A percentile compares a stretch with the other conserved stretches of the same genome.
These are phyloP conservation scores for Fregetta grallaria DNA, from an alignment of 2,113 vertebrate genomes.

Conservation along the genomic window DNA sequence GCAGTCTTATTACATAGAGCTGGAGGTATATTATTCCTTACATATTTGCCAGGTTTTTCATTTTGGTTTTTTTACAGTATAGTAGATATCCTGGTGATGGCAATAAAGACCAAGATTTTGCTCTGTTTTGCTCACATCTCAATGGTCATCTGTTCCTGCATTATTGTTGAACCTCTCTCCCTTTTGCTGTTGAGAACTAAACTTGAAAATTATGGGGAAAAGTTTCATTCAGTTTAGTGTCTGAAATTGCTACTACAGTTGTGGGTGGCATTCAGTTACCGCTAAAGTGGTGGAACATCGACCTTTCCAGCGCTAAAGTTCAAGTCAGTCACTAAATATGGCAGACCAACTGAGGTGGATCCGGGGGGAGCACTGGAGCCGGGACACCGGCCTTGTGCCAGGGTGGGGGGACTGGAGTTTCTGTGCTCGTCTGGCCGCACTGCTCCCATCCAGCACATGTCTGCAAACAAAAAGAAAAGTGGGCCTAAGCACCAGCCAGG, in stretches of 20 bases:
- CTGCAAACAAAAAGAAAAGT: background rate
- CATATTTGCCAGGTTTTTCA: background rate
- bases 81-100: background rate
- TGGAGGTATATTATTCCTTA: background rate
- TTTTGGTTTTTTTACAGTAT: background rate
- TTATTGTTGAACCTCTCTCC: background rate
- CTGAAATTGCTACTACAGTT: background rate
- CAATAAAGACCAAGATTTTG: background rate
- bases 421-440: background rate
- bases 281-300: background rate
- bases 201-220: background rate
- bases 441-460: background rate
- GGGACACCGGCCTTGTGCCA: fast-evolving
- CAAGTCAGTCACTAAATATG: background rate
- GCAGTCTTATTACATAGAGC: background rate
- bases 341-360: background rate
- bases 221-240: background rate
- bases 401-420: background rate
- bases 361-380: fast-evolving
- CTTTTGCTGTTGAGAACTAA: background rate
- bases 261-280: background rate
- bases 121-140: background rate
- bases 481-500: background rate
- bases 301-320: background rate
- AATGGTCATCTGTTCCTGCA: background rate